These are phyloP conservation scores for Acanthococcus lagerstroemiae DNA, from an alignment of 2,888 invertebrate genomes.

Conservation along the genomic window DNA sequence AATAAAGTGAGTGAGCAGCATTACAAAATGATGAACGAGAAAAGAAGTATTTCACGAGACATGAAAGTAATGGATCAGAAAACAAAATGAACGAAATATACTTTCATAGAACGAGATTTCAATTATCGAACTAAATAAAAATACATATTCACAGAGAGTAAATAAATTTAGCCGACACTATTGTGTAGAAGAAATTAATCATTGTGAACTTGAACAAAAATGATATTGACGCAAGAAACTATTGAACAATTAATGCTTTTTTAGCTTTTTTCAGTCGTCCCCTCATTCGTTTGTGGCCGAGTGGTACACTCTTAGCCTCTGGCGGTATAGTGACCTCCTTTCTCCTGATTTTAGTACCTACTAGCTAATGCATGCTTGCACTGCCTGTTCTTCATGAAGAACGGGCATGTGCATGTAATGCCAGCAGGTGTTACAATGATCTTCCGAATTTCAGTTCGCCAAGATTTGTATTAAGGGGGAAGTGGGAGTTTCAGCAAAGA, in stretches of 20 bases:
- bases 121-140: too few species aligned
- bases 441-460: too few species aligned
- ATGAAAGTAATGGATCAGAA: not conserved
- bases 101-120: too few species aligned
- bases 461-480: too few species aligned
- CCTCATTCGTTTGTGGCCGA: not conserved
- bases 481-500: too few species aligned
- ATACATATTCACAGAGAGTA: too few species aligned
- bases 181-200: not conserved
- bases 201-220: not conserved
- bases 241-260: not conserved
- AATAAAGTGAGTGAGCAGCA: too few species aligned
- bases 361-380: too few species aligned
- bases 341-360: not conserved
- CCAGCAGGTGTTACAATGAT: too few species aligned
- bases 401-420: too few species aligned
- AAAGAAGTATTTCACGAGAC: not conserved
- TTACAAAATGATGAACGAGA: not conserved
- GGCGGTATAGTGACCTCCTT: not conserved
- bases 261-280: not conserved
- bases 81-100: not conserved
- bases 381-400: too few species aligned
- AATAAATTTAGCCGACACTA: not conserved
- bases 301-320: not conserved
- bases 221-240: not conserved